Conservation (phyloP, 2,888 invertebrate genomes). For the Hymenopus coronatus region DNA sequence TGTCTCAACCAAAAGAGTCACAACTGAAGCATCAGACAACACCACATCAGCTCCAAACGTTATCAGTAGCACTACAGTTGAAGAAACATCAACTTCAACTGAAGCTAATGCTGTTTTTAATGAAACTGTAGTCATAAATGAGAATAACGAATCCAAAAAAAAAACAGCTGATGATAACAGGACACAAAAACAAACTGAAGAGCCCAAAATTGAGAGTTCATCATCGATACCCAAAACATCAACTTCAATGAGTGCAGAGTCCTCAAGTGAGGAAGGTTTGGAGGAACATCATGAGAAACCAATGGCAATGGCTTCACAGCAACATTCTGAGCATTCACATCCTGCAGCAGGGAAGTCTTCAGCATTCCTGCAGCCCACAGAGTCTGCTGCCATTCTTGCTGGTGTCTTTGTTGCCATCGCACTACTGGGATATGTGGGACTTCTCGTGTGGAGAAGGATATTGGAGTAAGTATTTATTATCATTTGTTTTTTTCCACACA, state of each 20-base stretch:
- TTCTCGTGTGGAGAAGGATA: slow-evolving; percentile 48
- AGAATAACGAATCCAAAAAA: background rate
- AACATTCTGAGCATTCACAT: slow-evolving; percentile 17
- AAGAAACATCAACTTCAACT: background rate
- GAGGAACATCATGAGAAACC: background rate
- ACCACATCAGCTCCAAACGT: background rate
- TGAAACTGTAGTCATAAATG: background rate
- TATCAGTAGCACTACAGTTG: background rate
- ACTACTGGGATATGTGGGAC: slow-evolving; percentile 45
- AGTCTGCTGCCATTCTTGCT: slow-evolving; percentile 33
- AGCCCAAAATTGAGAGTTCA: background rate
- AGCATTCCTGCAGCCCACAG: slow-evolving; percentile 29
- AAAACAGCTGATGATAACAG: background rate
- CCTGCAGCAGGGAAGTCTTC: slow-evolving; percentile 9
- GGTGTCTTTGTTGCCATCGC: slow-evolving; percentile 43
- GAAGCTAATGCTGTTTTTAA: background rate
- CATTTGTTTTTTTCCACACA: no score
- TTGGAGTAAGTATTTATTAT: slow-evolving; percentile 46
- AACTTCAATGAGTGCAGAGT: background rate
- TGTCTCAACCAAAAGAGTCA: background rate
- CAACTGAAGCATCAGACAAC: background rate
- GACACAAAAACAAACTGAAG: background rate
- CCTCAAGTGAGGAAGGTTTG: background rate
- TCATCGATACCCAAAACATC: background rate
- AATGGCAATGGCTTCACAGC: background rate